These are phyloP conservation scores for Lepus americanus DNA, from an alignment of 2,113 vertebrate species.

Conservation along the genomic window DNA sequence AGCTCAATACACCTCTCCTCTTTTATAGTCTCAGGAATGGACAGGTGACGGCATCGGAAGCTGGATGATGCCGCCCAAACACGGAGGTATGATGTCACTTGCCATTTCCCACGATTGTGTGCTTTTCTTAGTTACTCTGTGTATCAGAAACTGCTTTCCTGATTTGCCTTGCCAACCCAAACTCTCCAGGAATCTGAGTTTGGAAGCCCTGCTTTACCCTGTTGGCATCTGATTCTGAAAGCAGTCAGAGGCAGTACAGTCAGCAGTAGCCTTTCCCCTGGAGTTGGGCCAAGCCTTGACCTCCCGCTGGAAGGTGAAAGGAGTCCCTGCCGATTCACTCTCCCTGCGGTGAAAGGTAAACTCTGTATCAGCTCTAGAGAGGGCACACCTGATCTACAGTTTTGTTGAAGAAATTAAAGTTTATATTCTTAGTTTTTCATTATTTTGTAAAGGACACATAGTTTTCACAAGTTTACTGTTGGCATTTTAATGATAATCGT, in stretches of 20 bases:
- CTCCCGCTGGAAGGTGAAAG: background rate
- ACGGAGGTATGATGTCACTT: background rate
- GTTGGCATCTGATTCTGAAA: background rate
- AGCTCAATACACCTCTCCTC: too few relatives aligned
- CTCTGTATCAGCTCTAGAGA: background rate
- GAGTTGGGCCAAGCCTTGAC: background rate
- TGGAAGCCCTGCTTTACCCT: background rate
- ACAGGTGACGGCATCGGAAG: too few relatives aligned
- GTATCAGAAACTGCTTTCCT: background rate
- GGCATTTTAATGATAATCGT: constrained; percentile 52
- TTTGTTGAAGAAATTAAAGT: background rate
- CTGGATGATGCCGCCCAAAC: background rate
- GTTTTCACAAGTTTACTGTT: background rate
- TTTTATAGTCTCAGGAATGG: too few relatives aligned
- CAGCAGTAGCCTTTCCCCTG: background rate
- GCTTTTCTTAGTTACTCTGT: background rate
- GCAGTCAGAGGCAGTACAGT: background rate
- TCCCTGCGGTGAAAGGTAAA: background rate
- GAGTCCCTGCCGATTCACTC: background rate
- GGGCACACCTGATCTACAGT: too few relatives aligned
- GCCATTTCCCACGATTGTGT: background rate
- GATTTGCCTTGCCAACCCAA: background rate
- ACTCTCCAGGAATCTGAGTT: background rate
- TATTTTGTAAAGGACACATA: background rate
- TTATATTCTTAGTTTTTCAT: background rate